A percentile compares a stretch with the other conserved stretches of the same genome.
phyloP scores from a whole-genome alignment of 2,113 vertebrate species.

The Entelurus aequoreus region DNA sequence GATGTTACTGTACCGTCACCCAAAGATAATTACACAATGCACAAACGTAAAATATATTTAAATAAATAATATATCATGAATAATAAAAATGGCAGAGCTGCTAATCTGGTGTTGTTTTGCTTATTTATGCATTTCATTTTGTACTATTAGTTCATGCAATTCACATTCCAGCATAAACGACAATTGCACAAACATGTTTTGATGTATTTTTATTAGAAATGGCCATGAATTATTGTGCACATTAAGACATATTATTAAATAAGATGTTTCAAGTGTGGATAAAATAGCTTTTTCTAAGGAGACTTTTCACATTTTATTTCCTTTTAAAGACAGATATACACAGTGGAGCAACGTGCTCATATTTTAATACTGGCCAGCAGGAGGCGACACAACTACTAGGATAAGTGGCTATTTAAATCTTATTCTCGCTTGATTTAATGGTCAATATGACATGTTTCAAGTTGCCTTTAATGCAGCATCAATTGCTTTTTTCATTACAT shows the following conservation, averaged over 20 bases:
- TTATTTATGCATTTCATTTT: background rate
- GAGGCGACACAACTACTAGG: background rate
- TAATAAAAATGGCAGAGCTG: background rate
- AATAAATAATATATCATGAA: background rate
- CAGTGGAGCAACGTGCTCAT: background rate
- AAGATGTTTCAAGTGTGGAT: constrained; percentile 25
- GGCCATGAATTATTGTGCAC: background rate
- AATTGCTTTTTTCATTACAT: background rate
- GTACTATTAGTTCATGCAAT: background rate
- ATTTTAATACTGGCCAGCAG: background rate
- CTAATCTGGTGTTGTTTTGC: background rate
- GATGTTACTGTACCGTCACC: background rate
- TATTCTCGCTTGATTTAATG: background rate
- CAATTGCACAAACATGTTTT: constrained; percentile 22
- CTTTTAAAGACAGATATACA: background rate
- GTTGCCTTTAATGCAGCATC: background rate
- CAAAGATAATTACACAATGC: constrained; percentile 1
- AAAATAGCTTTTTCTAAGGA: constrained; percentile 24
- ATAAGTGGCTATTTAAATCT: no score
- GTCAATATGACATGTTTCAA: background rate
- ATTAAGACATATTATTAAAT: constrained; percentile 8
- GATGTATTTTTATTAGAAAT: constrained; percentile 20
- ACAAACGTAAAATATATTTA: background rate
- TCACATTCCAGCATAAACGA: constrained; percentile 5
- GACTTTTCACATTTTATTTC: constrained; percentile 8